phyloP scores from a whole-genome alignment of 2,113 vertebrate genomes.

The Genyomyrus donnyi region DNA sequence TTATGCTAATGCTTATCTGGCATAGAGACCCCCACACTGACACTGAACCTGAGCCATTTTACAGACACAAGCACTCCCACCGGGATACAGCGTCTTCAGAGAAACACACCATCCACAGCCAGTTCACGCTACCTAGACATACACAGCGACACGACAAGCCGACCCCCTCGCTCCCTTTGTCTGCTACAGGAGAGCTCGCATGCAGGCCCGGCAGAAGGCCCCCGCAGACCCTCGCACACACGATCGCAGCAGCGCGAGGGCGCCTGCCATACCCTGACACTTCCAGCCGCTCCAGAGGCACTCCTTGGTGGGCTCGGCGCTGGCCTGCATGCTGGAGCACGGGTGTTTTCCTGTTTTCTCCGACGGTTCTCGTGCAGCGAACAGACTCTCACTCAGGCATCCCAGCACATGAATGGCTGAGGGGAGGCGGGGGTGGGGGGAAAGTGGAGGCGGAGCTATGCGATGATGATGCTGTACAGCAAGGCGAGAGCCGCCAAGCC shows the following conservation, averaged over 20 bases:
- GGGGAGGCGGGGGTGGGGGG: conserved; percentile 39
- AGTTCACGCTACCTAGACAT: background rate
- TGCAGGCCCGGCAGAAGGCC: background rate
- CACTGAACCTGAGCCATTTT: background rate
- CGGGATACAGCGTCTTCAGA: background rate
- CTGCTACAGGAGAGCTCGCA: background rate
- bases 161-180: background rate
- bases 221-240: conserved; percentile 13
- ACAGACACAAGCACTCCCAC: background rate
- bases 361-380: conserved; percentile 48
- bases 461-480: conserved; percentile 57
- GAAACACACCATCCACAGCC: background rate
- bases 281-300: conserved; percentile 94
- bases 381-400: conserved; percentile 65
- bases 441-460: conserved; percentile 46
- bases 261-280: conserved; percentile 76
- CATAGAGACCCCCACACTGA: background rate
- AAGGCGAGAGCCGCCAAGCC: conserved; percentile 11
- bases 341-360: conserved; percentile 42
- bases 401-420: conserved; percentile 44
- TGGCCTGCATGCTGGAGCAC: conserved; percentile 82
- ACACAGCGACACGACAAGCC: background rate
- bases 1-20: background rate
- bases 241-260: background rate
- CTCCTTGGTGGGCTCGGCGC: conserved; percentile 82